Conservation (phyloP, 2,113 vertebrate species). For the Boulengeromyrus knoepffleri region DNA sequence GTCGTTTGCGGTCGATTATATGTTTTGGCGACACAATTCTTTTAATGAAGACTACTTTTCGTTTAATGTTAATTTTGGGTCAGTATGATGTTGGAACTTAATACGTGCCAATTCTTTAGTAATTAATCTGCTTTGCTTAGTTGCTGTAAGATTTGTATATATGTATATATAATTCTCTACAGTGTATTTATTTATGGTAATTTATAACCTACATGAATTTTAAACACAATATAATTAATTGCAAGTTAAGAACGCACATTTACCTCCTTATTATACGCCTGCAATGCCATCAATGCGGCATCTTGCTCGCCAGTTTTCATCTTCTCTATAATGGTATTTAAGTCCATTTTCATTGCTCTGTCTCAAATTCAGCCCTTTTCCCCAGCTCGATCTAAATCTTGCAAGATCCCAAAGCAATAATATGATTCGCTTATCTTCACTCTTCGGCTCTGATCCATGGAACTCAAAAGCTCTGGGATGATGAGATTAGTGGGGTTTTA, state of each 20-base stretch:
- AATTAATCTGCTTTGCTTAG: background rate
- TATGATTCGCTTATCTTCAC: conserved; percentile 9
- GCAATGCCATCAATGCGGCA: conserved; percentile 61
- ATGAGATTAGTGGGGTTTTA: conserved; percentile 46
- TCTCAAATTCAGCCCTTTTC: conserved; percentile 9
- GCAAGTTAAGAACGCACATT: background rate
- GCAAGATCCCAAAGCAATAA: conserved; percentile 18
- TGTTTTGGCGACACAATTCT: background rate
- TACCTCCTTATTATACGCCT: conserved; percentile 70
- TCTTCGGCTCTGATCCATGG: conserved; percentile 32
- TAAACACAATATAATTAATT: background rate
- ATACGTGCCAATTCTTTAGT: background rate
- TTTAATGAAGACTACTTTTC: background rate
- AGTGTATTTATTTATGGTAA: background rate
- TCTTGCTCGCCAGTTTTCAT: conserved; percentile 75
- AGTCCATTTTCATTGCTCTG: conserved; percentile 65
- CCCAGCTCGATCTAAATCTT: background rate
- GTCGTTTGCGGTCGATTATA: background rate
- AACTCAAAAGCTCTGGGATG: conserved; percentile 31
- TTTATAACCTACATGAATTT: background rate
- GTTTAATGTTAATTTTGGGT: background rate
- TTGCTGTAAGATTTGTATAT: background rate
- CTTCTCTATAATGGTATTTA: conserved; percentile 62
- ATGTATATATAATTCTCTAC: background rate
- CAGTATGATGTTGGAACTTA: background rate